phyloP scores from a whole-genome alignment of 2,113 vertebrate genomes.

The Osmerus mordax region DNA sequence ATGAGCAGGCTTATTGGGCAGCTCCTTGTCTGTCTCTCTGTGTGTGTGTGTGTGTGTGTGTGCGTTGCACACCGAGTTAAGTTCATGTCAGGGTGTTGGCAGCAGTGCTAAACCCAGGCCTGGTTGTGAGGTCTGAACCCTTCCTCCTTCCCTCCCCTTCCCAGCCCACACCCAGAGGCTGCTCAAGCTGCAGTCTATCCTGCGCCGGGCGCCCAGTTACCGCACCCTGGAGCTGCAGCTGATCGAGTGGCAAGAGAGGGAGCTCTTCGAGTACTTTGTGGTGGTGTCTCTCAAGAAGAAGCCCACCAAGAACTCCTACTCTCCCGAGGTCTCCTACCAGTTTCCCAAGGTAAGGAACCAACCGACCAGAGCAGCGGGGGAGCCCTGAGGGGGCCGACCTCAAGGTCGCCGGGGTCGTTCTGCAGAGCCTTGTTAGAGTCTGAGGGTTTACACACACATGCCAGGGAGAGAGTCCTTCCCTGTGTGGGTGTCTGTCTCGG shows the following conservation, averaged over 20 bases:
- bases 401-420: neutral
- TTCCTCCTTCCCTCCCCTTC: neutral
- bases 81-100: too few species aligned
- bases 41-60: too few species aligned
- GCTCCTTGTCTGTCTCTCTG: too few species aligned
- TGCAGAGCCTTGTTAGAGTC: neutral
- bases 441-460: neutral
- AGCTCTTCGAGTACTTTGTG: conserved; percentile 97
- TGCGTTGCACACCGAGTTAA: too few species aligned
- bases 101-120: too few species aligned
- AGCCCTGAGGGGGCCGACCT: neutral
- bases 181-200: conserved; percentile 91
- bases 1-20: too few species aligned
- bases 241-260: conserved; percentile 97
- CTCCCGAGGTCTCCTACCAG: conserved; percentile 95
- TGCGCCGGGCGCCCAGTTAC: conserved; percentile 92
- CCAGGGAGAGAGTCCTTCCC: neutral
- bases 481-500: too few species aligned
- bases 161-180: conserved; percentile 94
- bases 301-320: conserved; percentile 89
- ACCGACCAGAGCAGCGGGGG: neutral
- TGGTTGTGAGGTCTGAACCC: neutral
- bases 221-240: conserved; percentile 95
- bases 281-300: conserved; percentile 97
- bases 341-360: conserved; percentile 89